Evolutionary conservation across 2,113 vertebrate species (phyloP), one percentile per base, ranked within the genome.

Genomic region (Sarotherodon lohbergeri): DNA sequence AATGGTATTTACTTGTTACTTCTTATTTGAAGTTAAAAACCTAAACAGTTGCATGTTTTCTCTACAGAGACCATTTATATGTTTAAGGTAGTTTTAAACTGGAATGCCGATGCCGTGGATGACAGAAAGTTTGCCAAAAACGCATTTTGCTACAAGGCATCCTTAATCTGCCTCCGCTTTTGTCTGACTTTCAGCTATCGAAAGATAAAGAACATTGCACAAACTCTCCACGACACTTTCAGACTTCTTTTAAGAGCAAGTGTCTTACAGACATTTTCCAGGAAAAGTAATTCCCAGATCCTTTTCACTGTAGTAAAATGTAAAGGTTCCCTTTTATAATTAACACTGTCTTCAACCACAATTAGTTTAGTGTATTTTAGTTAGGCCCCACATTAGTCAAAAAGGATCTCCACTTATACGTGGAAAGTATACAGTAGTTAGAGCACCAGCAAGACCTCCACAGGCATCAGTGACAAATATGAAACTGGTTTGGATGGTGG

Each of bases 1-100:
- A 99, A 96, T 0, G 97, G 99, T 99, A 91, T 1, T 63, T 63
- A 63, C 3, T 36, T 11, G 5, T 63, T 63, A 36, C 81, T 48
- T 24, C 19, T n/a, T 5, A 29, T 0, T 50, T 76, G 0, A 76
- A 50, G 27, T 50, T 27, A 16, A 76, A 48, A 1, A 48, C 19
- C 9, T 48, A 4, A 73, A 48, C 22, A 73, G 22, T 6, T 73
- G 22, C 41, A 41, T 17, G 1, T 43, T 39, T 68, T 22, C 6
- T 68, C 34, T 0, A 68, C 34, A n/a, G n/a, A 71, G 39, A 71
- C 39, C 66, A 16, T 16, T 24, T 1, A 71, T 41, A 43, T 43
- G 57, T 27, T 46, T 73, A 43, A 1, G 0, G 39, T 71, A 9
- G 22, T 4, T 71, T 27, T 16, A 43, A 71, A 71, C 12, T 43